Base-by-base conservation (phyloP, 2,113 vertebrate genomes). In the Erythrolamprus reginae region DNA sequence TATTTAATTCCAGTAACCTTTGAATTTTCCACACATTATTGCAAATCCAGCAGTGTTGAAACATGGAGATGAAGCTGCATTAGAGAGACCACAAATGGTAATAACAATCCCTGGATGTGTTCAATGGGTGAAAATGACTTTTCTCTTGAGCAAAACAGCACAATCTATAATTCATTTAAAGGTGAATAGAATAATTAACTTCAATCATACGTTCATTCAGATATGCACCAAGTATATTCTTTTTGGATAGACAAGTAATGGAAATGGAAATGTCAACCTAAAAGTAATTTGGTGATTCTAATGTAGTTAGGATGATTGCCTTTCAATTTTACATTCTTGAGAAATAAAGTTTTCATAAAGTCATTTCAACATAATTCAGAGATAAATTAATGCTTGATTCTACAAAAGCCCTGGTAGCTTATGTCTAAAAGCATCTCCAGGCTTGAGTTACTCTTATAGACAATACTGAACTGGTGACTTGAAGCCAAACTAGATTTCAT, bases 101-200 rank as follows among this genome's bases (percentile, higher is more conserved):
- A 87, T 82, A 91, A 87, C 90, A 89, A 51, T 87, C 65, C 50
- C 26, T 82, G 52, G 84, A 89, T 50, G 50, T 70, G 38, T 93
- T 93, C 84, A 89, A 9, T 51, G n/a, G 82, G 82, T 86, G 61
- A 92, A 90, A 90, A 89, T 90, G 65, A 58, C 85, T 90, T 88
- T 86, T 88, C 87, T 91, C 88, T 38, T 91, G 61, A 84, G 84
- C 90, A 89, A 89, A 86, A 91, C 82, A 87, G 84, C 82, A 90
- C 86, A 92, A 93, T 91, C 88, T 89, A 83, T 91, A 83, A 89
- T 89, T 58, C 90, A 87, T 90, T 89, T 91, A 61, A 93, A 91
- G 90, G 84, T 89, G 84, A 77, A 87, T 84, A 47, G 47, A 70
- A 83, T 89, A 91, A 89, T 93, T 87, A 82, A 93, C 61, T 87